Percentiles rank a stretch among this genome's conserved stretches.
These are phyloP conservation scores for Salminus brasiliensis DNA, from an alignment of 2,113 vertebrate genomes.

Conservation along the genomic window DNA sequence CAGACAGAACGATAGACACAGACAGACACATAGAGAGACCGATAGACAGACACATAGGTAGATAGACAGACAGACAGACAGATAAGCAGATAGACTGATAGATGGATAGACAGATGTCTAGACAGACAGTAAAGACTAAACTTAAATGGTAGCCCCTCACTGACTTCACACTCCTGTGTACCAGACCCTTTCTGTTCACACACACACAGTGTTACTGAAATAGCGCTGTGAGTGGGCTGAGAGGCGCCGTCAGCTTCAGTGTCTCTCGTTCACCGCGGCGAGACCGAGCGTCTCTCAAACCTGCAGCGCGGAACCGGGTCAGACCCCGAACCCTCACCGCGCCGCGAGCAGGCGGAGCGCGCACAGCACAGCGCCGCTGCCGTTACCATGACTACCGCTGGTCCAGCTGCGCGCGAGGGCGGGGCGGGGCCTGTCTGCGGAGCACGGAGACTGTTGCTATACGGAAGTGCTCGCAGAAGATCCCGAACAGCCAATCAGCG, in stretches of 20 bases:
- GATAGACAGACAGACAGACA: too few species aligned
- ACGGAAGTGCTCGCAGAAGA: slow-evolving; percentile 75
- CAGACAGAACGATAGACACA: too few species aligned
- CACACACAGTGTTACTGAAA: slow-evolving; percentile 16
- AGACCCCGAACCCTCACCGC: slow-evolving; percentile 19
- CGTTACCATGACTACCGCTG: slow-evolving; percentile 53
- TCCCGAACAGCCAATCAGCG: slow-evolving; percentile 67
- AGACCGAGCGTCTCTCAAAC: slow-evolving; percentile 2
- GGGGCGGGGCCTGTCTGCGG: slow-evolving; percentile 56
- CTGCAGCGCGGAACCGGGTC: slow-evolving; percentile 43
- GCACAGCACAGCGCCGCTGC: slow-evolving; percentile 38
- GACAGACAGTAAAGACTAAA: too few species aligned
- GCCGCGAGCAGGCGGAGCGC: background rate
- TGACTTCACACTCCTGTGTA: too few species aligned
- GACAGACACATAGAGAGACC: too few species aligned
- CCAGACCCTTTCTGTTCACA: background rate
- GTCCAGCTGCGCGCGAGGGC: slow-evolving; percentile 43
- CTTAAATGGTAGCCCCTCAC: too few species aligned
- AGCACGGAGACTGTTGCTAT: slow-evolving; percentile 73
- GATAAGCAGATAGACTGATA: too few species aligned
- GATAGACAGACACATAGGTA: too few species aligned
- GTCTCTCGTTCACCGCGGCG: background rate
- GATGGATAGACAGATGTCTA: too few species aligned
- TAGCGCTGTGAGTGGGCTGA: slow-evolving; percentile 29
- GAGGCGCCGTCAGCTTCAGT: slow-evolving; percentile 25